Evolutionary conservation across 2,888 invertebrate genomes (phyloP), one percentile per base, ranked within the genome.

Genomic region (Anodontia alba): DNA sequence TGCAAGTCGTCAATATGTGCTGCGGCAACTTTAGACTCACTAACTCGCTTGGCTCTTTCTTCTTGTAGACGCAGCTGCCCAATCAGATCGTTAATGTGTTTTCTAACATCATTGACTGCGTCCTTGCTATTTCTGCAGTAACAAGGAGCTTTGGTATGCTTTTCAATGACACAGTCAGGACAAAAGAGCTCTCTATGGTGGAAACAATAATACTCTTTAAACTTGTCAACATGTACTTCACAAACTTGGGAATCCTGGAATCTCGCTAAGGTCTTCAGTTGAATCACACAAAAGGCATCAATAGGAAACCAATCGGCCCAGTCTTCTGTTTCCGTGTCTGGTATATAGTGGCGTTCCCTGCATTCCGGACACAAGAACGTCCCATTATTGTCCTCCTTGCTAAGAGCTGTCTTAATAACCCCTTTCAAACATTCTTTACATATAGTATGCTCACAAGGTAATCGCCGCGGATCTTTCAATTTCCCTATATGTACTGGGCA

Each of bases 271-370:
- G 86, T 86, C 33, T 86, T 74, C 49, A 86, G 42, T 71, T 86
- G 86, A 31, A 86, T 83, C 8, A 81, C 83, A 74, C 83, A 81
- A 70, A 86, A 86, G 10, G 86, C 86, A 49, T 86, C 86, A 8
- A 86, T 80, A 10, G 86, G 86, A 66, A 86, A 86, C 83, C 83
- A 83, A 43, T 83, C 83, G 0, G 86, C 81, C 83, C 86, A 86
- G 49, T 86, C 80, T 46, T 83, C 86, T 5, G 79, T 81, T 57
- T 85, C 83, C 46, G 78, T 83, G n/a, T 67, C 78, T 8, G 86
- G 86, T 17, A 86, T 86, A 73, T 81, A 81, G 49, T 83, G 81
- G 31, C 67, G 79, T 10, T 81, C 68, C 42, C 86, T 46, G 57
- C 86, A 86, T 73, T 81, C 86, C 1, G 86, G 86, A 81, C 86